Evolutionary conservation across 2,888 invertebrate genomes (phyloP), one percentile per base, ranked within the genome.

Genomic region (Seladonia tumulorum): DNA sequence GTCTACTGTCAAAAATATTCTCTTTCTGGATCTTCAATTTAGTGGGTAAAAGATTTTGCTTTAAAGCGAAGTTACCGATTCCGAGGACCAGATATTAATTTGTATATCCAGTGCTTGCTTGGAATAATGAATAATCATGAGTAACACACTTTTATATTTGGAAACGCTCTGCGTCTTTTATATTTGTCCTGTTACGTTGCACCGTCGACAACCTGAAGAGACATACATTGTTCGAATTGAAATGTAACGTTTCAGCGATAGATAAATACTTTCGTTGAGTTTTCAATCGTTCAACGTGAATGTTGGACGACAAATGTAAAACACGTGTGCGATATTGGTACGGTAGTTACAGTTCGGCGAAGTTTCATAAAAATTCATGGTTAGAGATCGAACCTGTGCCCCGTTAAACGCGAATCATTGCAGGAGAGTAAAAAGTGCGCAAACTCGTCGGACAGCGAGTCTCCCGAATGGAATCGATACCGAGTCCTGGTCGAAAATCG

Each of bases 391-490:
- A 60, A 16, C 12, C n/a, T 25, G 10, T 12, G n/a, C 12, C n/a
- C 12, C 57, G 57, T 57, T 57, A 57, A 60, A 60, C 12, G 60
- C 60, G 25, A 60, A 25, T 60, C 25, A 60, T 60, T 60, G 66
- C 22, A 87, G 86, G 79, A 74, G n/a, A 81, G 42, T 10, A 86
- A 81, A 14, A 79, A 66, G n/a, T 57, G 42, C 39, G 3, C 16
- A 22, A 75, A 66, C 10, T 25, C 75, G 18, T 70, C 39, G 45
- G 29, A 5, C 35, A 76, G 5, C 79, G 86, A 86, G 29, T 45
- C 49, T 5, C 14, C 74, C 5, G 83, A 87, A 53, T 87, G 87
- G 87, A 79, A 83, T 29, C 80, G 87, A n/a, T 72, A 80, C 29
- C 83, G 71, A 22, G 53, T 87, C 5, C 53, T 78, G 0, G 87